phyloP scores from a whole-genome alignment of 2,113 vertebrate species.

The Prinia subflava region DNA sequence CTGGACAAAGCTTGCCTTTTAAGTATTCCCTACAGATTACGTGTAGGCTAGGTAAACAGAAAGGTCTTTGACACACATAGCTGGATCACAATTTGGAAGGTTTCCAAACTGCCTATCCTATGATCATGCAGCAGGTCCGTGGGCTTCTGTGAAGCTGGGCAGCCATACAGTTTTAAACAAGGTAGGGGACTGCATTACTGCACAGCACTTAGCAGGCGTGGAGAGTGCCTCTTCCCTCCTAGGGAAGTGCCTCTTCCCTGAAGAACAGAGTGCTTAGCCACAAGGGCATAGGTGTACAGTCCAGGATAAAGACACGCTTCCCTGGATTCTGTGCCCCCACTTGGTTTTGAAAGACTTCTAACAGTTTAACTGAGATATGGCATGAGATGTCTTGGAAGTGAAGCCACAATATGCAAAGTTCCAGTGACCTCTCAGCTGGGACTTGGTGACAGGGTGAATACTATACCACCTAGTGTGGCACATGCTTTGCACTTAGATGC shows the following conservation, averaged over 20 bases:
- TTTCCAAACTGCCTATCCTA: background rate
- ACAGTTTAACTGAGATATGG: background rate
- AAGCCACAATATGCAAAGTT: background rate
- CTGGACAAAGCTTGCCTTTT: background rate
- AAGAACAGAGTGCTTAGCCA: background rate
- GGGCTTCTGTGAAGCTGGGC: background rate
- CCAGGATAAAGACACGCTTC: background rate
- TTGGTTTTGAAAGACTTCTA: background rate
- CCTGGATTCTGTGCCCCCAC: background rate
- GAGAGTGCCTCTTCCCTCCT: background rate
- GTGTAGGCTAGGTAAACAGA: background rate
- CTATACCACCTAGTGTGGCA: fast-evolving
- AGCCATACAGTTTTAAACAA: background rate
- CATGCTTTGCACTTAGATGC: background rate
- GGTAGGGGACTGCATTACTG: background rate
- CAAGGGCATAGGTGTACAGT: fast-evolving
- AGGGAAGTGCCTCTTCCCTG: background rate
- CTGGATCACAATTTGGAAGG: background rate
- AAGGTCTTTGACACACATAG: background rate
- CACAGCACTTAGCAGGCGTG: fast-evolving
- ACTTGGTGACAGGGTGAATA: background rate
- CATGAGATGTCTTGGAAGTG: background rate
- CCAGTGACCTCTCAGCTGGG: background rate
- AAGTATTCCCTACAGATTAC: background rate
- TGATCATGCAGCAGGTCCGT: background rate